phyloP scores from a whole-genome alignment of 1,140 invertebrate genomes.

The Bradysia coprophila region DNA sequence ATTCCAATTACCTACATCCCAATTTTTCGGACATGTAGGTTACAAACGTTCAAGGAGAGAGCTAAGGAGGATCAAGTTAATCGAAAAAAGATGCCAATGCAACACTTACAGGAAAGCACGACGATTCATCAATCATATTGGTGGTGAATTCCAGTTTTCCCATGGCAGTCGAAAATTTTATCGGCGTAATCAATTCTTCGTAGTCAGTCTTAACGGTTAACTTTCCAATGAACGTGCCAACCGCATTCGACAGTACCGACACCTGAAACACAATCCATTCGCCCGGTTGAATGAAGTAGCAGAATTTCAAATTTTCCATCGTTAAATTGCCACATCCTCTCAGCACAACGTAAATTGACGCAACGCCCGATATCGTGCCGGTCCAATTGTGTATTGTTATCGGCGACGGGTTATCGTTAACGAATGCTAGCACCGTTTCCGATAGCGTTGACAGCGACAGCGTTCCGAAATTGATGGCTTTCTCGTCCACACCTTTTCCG shows the following conservation, averaged over 20 bases:
- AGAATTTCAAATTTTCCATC: slow-evolving; percentile 9
- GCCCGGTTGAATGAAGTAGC: slow-evolving; percentile 37
- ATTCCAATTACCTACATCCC: too few species aligned
- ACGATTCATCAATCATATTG: slow-evolving; percentile 48
- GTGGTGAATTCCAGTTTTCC: slow-evolving; percentile 37
- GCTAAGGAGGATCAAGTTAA: background rate
- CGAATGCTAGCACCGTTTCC: slow-evolving; percentile 12
- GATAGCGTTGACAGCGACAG: slow-evolving; percentile 15
- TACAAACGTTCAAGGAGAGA: background rate
- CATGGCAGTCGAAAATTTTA: slow-evolving; percentile 38
- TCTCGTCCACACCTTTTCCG: slow-evolving; percentile 6
- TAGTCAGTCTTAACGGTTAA: slow-evolving; percentile 56
- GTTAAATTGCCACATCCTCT: slow-evolving; percentile 10
- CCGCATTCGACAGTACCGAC: slow-evolving; percentile 43
- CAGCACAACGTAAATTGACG: background rate
- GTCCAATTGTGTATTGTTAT: slow-evolving; percentile 17
- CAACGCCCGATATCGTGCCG: slow-evolving; percentile 12
- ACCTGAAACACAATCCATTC: slow-evolving; percentile 57
- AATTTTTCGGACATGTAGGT: too few species aligned
- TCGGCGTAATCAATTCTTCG: slow-evolving; percentile 41
- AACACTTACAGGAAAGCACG: slow-evolving; percentile 63
- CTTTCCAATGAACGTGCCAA: slow-evolving; percentile 48
- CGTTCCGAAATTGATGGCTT: slow-evolving; percentile 14
- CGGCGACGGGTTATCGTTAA: slow-evolving; percentile 18
- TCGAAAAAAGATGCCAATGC: background rate